Conservation (phyloP, 2,113 vertebrate genomes). For the Varanus komodoensis region DNA sequence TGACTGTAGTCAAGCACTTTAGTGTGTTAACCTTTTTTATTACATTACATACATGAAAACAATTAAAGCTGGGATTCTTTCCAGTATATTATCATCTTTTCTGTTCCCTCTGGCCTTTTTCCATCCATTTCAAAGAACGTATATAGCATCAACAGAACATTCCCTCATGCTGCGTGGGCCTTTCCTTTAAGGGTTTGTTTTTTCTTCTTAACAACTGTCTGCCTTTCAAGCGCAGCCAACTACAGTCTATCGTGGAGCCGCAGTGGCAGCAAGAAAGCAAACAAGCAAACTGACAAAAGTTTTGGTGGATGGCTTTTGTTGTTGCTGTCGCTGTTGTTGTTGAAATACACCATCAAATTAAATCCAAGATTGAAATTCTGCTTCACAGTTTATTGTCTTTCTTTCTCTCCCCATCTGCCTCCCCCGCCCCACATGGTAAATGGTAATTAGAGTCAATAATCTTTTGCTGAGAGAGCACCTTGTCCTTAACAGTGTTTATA, state of each 20-base stretch:
- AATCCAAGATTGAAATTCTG: constrained; percentile 84
- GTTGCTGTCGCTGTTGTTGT: constrained; percentile 25
- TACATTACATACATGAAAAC: constrained; percentile 76
- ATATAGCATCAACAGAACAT: constrained; percentile 64
- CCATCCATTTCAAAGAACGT: constrained; percentile 75
- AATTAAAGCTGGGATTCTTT: constrained; percentile 76
- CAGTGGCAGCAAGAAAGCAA: constrained; percentile 44
- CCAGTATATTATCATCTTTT: constrained; percentile 75
- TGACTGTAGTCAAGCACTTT: constrained; percentile 62
- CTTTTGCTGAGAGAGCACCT: constrained; percentile 98
- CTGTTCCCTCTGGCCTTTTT: constrained; percentile 78
- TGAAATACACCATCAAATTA: constrained; percentile 82
- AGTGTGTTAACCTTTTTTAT: constrained; percentile 75
- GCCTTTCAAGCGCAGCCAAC: constrained; percentile 72
- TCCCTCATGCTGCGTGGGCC: constrained; percentile 55
- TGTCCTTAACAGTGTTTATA: constrained; percentile 92
- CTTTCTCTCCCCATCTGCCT: constrained; percentile 75
- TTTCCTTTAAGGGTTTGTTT: constrained; percentile 65
- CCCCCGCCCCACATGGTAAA: constrained; percentile 81
- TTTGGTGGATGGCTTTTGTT: constrained; percentile 27
- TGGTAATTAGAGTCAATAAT: constrained; percentile 98
- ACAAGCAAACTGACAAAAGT: constrained; percentile 62
- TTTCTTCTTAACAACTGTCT: constrained; percentile 71
- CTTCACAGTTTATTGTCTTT: constrained; percentile 83
- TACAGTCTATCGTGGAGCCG: constrained; percentile 45